Percentiles rank a stretch among this genome's conserved stretches.
phyloP scores from a whole-genome alignment of 2,113 vertebrate species.

The Myocastor coypus region DNA sequence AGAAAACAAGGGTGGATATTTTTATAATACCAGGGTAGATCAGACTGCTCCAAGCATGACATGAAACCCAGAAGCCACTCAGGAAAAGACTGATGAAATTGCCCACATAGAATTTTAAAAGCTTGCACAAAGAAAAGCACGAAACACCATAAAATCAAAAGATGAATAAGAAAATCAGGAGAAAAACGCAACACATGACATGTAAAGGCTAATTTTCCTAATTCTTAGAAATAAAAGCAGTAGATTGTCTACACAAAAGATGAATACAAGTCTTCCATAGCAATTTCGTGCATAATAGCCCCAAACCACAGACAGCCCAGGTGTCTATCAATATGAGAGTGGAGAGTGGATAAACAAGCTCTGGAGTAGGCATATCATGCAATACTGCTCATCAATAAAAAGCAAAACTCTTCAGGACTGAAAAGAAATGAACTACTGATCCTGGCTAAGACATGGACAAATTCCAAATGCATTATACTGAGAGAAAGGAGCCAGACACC shows the following conservation, averaged over 20 bases:
- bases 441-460: not conserved
- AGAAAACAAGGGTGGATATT: slow-evolving; percentile 43
- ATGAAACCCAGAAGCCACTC: not conserved
- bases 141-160: not conserved
- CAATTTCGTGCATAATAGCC: not conserved
- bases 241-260: slow-evolving; percentile 3
- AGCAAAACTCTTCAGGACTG: not conserved
- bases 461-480: not conserved
- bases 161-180: not conserved
- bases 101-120: not conserved
- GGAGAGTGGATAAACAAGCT: not conserved
- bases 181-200: not conserved
- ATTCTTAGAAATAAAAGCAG: slow-evolving; percentile 13
- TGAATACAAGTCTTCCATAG: not conserved
- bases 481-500: not conserved
- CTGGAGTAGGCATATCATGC: not conserved
- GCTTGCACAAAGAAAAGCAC: slow-evolving; percentile 7
- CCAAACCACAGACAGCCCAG: not conserved
- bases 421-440: not conserved
- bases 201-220: not conserved
- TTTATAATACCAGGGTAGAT: not conserved
- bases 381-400: not conserved
- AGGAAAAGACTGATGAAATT: not conserved
- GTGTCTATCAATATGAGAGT: not conserved
- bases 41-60: not conserved